Evolutionary conservation across 2,888 invertebrate species (phyloP), one percentile per base, ranked within the genome.

Genomic region (Agelastica alni): DNA sequence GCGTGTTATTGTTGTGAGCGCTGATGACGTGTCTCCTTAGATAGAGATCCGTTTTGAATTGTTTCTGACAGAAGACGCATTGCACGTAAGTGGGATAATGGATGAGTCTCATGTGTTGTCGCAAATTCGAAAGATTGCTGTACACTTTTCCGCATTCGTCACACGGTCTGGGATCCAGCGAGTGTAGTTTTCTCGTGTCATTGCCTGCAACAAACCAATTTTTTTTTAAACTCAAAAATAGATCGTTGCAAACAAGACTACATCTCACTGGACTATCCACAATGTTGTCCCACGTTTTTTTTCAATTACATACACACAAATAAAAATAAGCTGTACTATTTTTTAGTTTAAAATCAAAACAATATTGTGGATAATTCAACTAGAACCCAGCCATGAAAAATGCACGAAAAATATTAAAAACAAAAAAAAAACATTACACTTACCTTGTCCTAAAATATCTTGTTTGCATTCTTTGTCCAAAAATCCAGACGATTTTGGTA

Each of bases 41-140:
- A 72, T 85, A 85, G 66, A 84, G 78, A 72, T 83, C 81, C 62
- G 83, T 83, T 78, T 84, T 84, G 77, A 84, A 85, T 60, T 80
- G 79, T 77, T 84, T 84, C 73, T 78, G 78, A 75, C 84, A 85
- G 64, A 83, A 76, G 60, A 80, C 80, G 75, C 84, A 84, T 68
- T 79, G 78, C 68, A 83, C 83, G 71, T 80, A 81, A 70, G 82
- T 83, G 60, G 84, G 83, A 75, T 82, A 82, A 75, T 85, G 84
- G 73, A 85, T 84, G 66, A 84, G 79, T 75, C 83, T 82, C 78
- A 85, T 82, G 77, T 85, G 84, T 71, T 85, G 84, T 61, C 84
- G 79, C 65, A 84, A 79, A 76, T 85, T 84, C 66, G 83, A 83
- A 69, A 84, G 78, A 76, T 84, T 84, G 77, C 83, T 83, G 79